Percentiles rank a stretch among this genome's conserved stretches.
phyloP scores from a whole-genome alignment of 2,797 vertebrate species.

The Hemibagrus guttatus region DNA sequence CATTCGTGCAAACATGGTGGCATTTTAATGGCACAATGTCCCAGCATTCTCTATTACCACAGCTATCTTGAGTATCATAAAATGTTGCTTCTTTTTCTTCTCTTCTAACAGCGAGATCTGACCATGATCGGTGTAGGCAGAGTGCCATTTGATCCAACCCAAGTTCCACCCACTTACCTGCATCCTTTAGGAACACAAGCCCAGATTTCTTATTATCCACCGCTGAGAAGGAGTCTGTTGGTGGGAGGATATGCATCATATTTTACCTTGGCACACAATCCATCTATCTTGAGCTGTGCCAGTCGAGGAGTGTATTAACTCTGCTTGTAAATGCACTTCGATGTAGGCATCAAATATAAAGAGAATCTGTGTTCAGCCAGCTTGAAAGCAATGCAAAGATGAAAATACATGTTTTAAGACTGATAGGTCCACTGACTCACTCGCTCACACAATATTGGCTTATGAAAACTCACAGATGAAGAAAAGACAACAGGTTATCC shows the following conservation, averaged over 20 bases:
- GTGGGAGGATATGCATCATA: constrained; percentile 36
- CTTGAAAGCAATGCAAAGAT: constrained; percentile 10
- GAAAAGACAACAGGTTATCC: constrained; percentile 21
- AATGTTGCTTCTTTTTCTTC: not conserved
- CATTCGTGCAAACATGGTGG: constrained; percentile 11
- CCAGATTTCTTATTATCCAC: constrained; percentile 31
- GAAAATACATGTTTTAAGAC: constrained; percentile 18
- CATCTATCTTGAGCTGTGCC: constrained; percentile 34
- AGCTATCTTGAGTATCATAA: not conserved
- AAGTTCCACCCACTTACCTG: constrained; percentile 38
- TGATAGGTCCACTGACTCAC: constrained; percentile 25
- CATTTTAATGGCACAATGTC: constrained; percentile 14
- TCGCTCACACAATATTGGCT: constrained; percentile 14
- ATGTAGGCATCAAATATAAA: constrained; percentile 23
- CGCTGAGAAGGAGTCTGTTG: constrained; percentile 28
- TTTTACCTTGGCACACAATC: constrained; percentile 34
- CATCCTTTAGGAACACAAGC: constrained; percentile 19
- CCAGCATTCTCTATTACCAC: not conserved
- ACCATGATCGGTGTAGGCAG: constrained; percentile 19
- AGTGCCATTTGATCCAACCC: constrained; percentile 30
- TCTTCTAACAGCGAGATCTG: constrained; percentile 14
- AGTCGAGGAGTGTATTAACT: constrained; percentile 16
- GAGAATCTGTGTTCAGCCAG: constrained; percentile 21
- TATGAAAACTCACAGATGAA: constrained; percentile 17
- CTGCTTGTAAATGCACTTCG: constrained; percentile 30